phyloP scores from a whole-genome alignment of 1,140 invertebrate genomes.

The Drosophila arizonae region DNA sequence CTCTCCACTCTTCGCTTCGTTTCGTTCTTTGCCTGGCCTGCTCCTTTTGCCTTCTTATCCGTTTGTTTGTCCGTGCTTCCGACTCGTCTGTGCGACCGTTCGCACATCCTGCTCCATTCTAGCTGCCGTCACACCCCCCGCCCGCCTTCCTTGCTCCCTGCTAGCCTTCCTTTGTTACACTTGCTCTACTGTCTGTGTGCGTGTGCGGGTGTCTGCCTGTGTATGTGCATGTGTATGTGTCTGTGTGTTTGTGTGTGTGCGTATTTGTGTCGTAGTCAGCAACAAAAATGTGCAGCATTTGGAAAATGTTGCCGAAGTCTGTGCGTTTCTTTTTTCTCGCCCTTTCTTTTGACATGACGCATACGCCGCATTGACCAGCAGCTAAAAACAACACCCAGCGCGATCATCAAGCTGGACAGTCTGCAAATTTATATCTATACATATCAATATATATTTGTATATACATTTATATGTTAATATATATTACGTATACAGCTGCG shows the following conservation, averaged over 20 bases:
- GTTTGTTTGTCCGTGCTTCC: constrained; percentile 79
- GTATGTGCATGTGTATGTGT: constrained; percentile 52
- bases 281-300: constrained; percentile 68
- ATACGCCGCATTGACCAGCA: constrained; percentile 51
- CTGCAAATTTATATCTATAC: background rate
- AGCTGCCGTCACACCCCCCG: constrained; percentile 8
- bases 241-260: constrained; percentile 49
- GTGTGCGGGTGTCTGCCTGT: constrained; percentile 28
- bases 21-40: constrained; percentile 31
- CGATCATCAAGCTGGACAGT: constrained; percentile 37
- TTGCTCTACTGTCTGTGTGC: constrained; percentile 34
- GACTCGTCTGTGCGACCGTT: constrained; percentile 77
- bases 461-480: background rate
- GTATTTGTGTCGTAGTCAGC: constrained; percentile 60
- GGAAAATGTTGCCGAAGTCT: constrained; percentile 59
- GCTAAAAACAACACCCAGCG: constrained; percentile 8
- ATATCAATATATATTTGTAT: background rate
- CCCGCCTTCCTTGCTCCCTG: background rate
- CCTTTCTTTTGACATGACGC: constrained; percentile 53
- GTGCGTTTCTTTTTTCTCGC: constrained; percentile 30
- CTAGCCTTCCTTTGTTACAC: constrained; percentile 34
- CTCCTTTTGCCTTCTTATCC: constrained; percentile 68
- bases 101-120: constrained; percentile 65
- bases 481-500: no score
- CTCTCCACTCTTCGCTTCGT: constrained; percentile 23